phyloP scores from a whole-genome alignment of 2,113 vertebrate species.

The Indri indri region DNA sequence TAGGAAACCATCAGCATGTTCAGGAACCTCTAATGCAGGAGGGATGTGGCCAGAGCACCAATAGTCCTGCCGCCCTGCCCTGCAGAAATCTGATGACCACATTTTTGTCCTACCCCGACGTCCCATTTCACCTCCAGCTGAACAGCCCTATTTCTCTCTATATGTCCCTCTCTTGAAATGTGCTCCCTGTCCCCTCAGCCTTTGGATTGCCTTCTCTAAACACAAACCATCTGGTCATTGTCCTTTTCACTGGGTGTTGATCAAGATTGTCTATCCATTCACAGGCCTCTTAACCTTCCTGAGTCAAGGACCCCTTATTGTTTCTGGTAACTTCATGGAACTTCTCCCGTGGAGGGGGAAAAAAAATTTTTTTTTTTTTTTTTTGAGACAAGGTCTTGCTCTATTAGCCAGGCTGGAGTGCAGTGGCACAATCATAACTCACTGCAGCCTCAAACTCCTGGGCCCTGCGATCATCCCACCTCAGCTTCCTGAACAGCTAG shows the following conservation, averaged over 20 bases:
- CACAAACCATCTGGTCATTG: background rate
- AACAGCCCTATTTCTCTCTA: background rate
- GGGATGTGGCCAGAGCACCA: background rate
- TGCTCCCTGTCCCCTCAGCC: background rate
- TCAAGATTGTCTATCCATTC: background rate
- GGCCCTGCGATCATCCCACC: no score
- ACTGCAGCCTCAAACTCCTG: no score
- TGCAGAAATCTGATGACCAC: background rate
- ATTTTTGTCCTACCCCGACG: no score
- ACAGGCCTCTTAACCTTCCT: background rate
- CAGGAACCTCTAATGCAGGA: background rate
- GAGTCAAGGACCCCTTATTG: background rate
- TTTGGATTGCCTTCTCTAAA: background rate
- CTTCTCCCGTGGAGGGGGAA: background rate
- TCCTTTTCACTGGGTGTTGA: background rate
- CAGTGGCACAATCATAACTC: no score
- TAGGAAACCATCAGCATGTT: background rate
- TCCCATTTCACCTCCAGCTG: background rate
- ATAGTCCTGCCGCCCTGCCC: background rate
- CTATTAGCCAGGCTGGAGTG: no score
- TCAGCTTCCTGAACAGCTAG: no score
- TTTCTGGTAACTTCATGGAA: background rate
- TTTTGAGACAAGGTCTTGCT: no score
- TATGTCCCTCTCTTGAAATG: background rate
- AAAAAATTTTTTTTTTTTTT: no score